Evolutionary conservation across 2,797 vertebrate species (phyloP).

Genomic region (Serranus cabrilla): DNA sequence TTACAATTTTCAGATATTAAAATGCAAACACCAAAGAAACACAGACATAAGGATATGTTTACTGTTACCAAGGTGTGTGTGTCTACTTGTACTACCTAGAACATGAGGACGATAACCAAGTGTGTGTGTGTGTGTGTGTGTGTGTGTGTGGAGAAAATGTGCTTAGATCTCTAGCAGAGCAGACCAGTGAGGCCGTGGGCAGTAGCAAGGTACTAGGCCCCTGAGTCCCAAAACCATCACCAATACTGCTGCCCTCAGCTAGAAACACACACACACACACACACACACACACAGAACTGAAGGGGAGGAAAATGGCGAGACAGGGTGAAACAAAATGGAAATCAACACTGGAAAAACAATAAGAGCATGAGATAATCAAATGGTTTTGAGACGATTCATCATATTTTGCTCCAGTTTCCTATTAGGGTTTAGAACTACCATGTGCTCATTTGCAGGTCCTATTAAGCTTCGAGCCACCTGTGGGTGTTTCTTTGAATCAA

Average conservation of each 20-base stretch:
- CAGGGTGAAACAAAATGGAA: neutral
- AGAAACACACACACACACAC: neutral
- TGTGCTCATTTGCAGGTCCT: slow-evolving; percentile 15
- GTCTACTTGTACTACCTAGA: neutral
- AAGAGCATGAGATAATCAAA: neutral
- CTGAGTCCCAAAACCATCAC: slow-evolving; percentile 42
- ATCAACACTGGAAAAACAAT: neutral
- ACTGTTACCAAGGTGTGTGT: neutral
- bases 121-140: slow-evolving; percentile 15
- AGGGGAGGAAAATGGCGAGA: neutral
- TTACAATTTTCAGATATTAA: slow-evolving; percentile 3
- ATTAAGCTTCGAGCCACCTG: neutral
- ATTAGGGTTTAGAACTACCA: neutral
- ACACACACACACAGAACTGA: neutral
- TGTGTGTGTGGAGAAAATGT: neutral
- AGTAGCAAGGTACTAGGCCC: slow-evolving; percentile 45
- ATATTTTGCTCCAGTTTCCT: neutral
- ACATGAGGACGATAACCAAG: no score
- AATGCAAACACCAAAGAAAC: slow-evolving; percentile 2
- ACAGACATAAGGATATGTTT: slow-evolving; percentile 1
- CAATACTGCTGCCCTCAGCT: slow-evolving; percentile 42
- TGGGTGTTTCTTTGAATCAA: neutral
- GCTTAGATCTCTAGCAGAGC: slow-evolving; percentile 25
- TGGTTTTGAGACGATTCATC: neutral
- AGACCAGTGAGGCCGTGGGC: slow-evolving; percentile 51